Base-by-base conservation (phyloP, 1,140 invertebrate species). In the Mycetomoellerius zeteki region DNA sequence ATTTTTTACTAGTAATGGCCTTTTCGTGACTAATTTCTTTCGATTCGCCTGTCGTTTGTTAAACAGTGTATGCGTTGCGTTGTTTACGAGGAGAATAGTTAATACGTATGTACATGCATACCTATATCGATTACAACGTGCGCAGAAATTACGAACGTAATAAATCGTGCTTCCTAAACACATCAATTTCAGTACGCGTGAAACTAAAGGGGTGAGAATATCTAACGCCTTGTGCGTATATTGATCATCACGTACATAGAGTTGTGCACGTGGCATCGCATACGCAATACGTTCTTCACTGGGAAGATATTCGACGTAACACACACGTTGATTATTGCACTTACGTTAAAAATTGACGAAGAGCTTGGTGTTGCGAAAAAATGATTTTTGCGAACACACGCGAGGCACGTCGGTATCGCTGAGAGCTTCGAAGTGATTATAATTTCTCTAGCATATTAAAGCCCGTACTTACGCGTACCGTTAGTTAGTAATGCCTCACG, bases 381-480 rank as follows among this genome's bases (percentile, higher is more conserved):
- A 73, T 33, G 5, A 73, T 80, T 89, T 82, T 65, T 64, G 71
- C 78, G 69, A 85, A 54, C 75, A 71, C 75, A 76, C 75, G 67
- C 56, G 77, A 82, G 72, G 58, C 85, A 33, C 67, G 54, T 56
- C 80, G 65, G n/a, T 73, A 80, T 76, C 80, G 75, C 33, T 50
- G 65, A 43, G 65, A 37, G 47, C 67, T 60, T 62, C 58, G 65
- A 47, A 54, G 60, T 58, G 88, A 90, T 88, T 90, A 90, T 90
- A 86, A 88, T 88, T 88, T 90, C 86, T 88, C 86, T 16, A 33
- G 73, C 65, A 77, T 84, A 90, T 90, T 88, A 88, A 90, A 90
- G 89, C 72, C 84, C 84, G 84, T 91, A 91, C 86, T 90, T 90
- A 90, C 81, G 73, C 84, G 78, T 88, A 86, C 89, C 90, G 89